These are phyloP conservation scores for Therioaphis trifolii DNA, from an alignment of 2,888 invertebrate genomes.

Conservation along the genomic window DNA sequence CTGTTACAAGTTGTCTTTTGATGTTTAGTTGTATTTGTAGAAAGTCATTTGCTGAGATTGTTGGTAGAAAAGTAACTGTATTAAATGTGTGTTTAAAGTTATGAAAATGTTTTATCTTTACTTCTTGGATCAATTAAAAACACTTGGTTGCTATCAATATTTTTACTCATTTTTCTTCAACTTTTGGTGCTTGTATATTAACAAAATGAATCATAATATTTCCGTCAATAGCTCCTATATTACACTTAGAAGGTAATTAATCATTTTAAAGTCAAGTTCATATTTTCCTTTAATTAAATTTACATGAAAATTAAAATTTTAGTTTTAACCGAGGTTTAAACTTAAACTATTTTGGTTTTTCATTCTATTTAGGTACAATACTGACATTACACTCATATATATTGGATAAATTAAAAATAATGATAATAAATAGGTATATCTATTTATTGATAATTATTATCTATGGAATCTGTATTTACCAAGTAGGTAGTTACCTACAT, in stretches of 20 bases:
- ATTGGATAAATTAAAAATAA: conserved; percentile 9
- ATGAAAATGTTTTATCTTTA: not conserved
- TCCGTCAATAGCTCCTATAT: not conserved
- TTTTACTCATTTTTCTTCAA: not conserved
- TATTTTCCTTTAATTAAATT: not conserved
- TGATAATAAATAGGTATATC: not conserved
- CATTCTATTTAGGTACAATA: not conserved
- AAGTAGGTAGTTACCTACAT: too few relatives aligned
- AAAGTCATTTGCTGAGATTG: not conserved
- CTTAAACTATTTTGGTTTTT: not conserved
- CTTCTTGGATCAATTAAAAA: not conserved
- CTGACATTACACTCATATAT: not conserved
- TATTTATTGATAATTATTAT: not conserved
- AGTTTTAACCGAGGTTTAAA: too few relatives aligned
- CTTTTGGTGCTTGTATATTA: not conserved
- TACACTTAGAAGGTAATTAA: not conserved
- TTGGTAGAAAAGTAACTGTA: not conserved
- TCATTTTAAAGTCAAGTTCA: not conserved
- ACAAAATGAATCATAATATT: too few relatives aligned
- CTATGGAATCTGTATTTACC: not conserved
- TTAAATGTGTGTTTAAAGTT: not conserved
- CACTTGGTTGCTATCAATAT: not conserved
- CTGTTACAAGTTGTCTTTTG: not conserved
- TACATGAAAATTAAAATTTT: not conserved
- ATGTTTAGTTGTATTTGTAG: not conserved